Percentiles rank a stretch among this genome's conserved stretches.
phyloP scores from a whole-genome alignment of 2,113 vertebrate genomes.

The Callithrix jacchus region DNA sequence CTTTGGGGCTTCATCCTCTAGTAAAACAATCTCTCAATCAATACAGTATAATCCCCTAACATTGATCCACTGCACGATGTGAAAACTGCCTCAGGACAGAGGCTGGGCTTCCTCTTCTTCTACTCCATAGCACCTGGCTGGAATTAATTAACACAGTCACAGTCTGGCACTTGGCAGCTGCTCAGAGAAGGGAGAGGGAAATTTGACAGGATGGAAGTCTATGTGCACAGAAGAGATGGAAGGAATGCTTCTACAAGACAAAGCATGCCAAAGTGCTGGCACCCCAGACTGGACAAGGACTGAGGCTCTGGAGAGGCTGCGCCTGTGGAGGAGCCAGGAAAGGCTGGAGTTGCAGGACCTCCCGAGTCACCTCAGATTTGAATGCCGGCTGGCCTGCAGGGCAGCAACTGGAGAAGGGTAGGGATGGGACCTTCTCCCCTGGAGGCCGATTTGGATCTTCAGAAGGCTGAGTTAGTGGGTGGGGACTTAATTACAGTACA shows the following conservation, averaged over 20 bases:
- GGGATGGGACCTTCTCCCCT: too few relatives aligned
- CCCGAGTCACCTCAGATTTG: not conserved
- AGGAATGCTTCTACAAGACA: not conserved
- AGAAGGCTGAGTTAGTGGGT: not conserved
- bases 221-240: not conserved
- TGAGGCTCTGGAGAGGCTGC: not conserved
- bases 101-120: not conserved
- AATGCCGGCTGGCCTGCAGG: not conserved
- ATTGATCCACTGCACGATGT: accelerated
- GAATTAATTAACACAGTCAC: too few relatives aligned
- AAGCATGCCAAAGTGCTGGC: accelerated
- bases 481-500: not conserved
- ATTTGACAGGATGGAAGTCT: not conserved
- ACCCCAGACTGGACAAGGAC: not conserved
- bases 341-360: accelerated
- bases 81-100: not conserved
- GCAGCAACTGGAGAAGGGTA: not conserved
- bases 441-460: not conserved
- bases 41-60: not conserved
- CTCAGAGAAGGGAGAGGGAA: not conserved
- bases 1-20: not conserved
- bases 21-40: not conserved
- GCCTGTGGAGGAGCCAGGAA: not conserved
- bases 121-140: too few relatives aligned
- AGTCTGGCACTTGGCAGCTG: not conserved